Evolutionary conservation across 2,113 vertebrate species (phyloP).

Genomic region (Carassius auratus): DNA sequence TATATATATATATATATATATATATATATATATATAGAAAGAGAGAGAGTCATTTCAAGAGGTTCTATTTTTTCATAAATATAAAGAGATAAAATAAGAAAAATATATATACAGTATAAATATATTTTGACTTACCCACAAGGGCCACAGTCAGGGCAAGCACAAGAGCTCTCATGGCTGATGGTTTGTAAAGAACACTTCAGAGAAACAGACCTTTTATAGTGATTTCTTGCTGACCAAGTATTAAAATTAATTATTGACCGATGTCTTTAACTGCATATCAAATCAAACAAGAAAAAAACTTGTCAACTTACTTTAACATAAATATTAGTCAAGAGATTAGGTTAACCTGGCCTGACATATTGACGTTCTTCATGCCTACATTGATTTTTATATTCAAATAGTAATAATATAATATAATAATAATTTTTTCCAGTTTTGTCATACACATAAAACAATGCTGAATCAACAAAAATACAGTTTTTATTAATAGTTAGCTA

Average conservation of each 20-base stretch:
- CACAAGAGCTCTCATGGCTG: slow-evolving; percentile 44
- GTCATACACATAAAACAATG: too few relatives aligned
- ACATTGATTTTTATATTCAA: too few relatives aligned
- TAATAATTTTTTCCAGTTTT: too few relatives aligned
- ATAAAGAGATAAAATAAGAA: neutral
- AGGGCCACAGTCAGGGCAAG: slow-evolving; percentile 78
- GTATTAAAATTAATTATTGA: slow-evolving; percentile 33
- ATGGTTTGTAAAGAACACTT: slow-evolving; percentile 53
- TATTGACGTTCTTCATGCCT: neutral
- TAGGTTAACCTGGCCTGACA: slow-evolving; percentile 36
- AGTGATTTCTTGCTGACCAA: slow-evolving; percentile 52
- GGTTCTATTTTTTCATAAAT: neutral
- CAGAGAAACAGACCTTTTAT: slow-evolving; percentile 61
- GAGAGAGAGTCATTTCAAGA: neutral
- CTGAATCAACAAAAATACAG: neutral
- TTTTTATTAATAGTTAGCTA: neutral
- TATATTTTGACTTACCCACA: slow-evolving; percentile 76
- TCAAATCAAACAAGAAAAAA: too few relatives aligned
- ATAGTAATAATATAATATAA: too few relatives aligned
- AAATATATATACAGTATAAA: neutral
- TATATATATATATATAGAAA: too few relatives aligned
- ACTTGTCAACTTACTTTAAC: neutral
- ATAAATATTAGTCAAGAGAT: slow-evolving; percentile 4
- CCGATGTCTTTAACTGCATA: neutral
- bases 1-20: too few relatives aligned